Conservation (phyloP, 2,113 vertebrate genomes). For the Trinectes maculatus region DNA sequence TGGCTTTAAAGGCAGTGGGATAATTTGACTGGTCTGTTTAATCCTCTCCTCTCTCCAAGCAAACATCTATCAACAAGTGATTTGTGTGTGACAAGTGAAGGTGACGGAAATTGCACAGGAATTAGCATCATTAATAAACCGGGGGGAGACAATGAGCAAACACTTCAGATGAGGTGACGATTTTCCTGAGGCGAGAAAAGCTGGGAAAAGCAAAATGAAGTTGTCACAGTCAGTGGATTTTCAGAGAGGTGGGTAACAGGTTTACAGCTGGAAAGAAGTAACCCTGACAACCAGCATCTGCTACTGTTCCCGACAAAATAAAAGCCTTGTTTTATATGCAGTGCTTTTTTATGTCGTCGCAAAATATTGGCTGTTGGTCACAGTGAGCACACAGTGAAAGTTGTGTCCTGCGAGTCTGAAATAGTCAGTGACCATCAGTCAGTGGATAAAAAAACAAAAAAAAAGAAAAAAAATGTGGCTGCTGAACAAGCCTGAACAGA, state of each 20-base stretch:
- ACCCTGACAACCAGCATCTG: constrained; percentile 38
- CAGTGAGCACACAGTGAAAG: constrained; percentile 3
- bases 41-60: constrained; percentile 28
- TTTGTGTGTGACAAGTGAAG: neutral
- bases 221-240: constrained; percentile 17
- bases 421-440: constrained; percentile 15
- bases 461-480: neutral
- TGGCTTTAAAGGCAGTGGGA: constrained; percentile 3
- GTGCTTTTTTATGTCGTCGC: constrained; percentile 17
- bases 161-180: constrained; percentile 17
- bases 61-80: constrained; percentile 15
- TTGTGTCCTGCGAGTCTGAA: constrained; percentile 4
- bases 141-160: constrained; percentile 1
- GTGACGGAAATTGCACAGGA: constrained; percentile 18
- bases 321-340: constrained; percentile 16
- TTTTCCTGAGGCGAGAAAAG: constrained; percentile 35
- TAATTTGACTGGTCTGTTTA: constrained; percentile 29
- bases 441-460: constrained; percentile 6
- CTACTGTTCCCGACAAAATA: constrained; percentile 35
- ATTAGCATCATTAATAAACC: constrained; percentile 26
- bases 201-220: no score
- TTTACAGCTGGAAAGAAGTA: constrained; percentile 38
- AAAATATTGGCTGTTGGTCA: constrained; percentile 28
- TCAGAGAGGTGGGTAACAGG: constrained; percentile 33
- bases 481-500: constrained; percentile 6